Evolutionary conservation across 1,140 invertebrate species (phyloP).

Genomic region (Aleiodes sp.): DNA sequence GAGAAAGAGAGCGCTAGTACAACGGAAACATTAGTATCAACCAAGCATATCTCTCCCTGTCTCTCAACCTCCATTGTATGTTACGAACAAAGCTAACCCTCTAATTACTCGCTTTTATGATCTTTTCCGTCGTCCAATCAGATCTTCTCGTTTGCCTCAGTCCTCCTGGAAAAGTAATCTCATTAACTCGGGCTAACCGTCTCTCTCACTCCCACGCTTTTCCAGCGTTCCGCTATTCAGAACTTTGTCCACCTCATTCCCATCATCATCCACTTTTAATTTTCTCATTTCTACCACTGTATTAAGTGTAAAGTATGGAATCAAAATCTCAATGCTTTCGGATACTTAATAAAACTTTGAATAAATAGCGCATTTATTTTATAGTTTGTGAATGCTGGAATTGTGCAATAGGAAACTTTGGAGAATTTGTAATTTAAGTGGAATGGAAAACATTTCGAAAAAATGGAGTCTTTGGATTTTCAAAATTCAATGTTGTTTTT

Average conservation of each 20-base stretch:
- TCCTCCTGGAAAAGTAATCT: conserved; percentile 52
- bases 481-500: too few species aligned
- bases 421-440: too few species aligned
- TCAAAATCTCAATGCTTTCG: not conserved
- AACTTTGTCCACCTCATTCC: conserved; percentile 7
- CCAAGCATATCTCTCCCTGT: not conserved
- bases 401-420: too few species aligned
- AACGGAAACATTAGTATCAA: conserved; percentile 32
- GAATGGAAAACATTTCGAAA: too few species aligned
- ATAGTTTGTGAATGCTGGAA: too few species aligned
- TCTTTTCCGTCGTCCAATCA: conserved; percentile 60
- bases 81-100: conserved; percentile 52
- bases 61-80: conserved; percentile 43
- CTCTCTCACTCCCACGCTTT: not conserved
- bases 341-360: too few species aligned
- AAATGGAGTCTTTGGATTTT: too few species aligned
- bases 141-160: conserved; percentile 56
- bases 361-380: too few species aligned
- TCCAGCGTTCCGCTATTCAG: conserved; percentile 10
- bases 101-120: conserved; percentile 61
- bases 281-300: not conserved
- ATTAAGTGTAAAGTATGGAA: not conserved
- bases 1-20: not conserved
- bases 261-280: conserved; percentile 6
- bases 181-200: conserved; percentile 50